phyloP scores from a whole-genome alignment of 2,797 vertebrate genomes.

The Decapterus maruadsi region DNA sequence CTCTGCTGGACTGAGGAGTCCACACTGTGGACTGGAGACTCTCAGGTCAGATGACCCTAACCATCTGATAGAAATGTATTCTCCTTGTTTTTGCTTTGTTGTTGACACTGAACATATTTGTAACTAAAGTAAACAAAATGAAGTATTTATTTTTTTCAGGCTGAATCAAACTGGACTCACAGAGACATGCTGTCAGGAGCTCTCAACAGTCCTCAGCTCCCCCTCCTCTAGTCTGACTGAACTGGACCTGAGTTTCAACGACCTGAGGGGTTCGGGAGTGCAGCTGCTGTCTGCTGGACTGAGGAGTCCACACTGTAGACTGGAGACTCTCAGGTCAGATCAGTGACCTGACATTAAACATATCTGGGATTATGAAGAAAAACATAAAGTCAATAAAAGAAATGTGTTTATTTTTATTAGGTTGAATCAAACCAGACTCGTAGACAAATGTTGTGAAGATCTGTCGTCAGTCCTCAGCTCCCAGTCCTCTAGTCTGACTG shows the following conservation, averaged over 20 bases:
- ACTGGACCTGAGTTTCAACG: neutral
- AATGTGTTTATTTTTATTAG: neutral
- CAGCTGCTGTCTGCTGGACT: no score
- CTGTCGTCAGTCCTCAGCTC: neutral
- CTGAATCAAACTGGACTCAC: neutral
- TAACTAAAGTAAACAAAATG: no score
- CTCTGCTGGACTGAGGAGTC: no score
- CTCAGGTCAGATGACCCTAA: neutral
- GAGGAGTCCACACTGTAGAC: no score
- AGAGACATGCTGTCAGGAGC: neutral
- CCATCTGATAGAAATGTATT: no score
- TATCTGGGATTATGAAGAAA: no score
- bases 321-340: neutral
- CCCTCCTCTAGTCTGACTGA: constrained; percentile 3
- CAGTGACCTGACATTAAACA: no score
- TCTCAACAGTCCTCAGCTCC: constrained; percentile 2
- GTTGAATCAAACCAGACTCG: neutral
- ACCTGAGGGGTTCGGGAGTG: no score
- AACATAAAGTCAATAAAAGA: no score
- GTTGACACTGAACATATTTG: no score
- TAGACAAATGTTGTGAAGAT: neutral
- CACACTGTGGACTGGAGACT: no score
- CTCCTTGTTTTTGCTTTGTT: no score
- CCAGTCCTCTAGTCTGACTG: neutral
- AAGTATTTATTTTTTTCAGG: neutral